Conservation (phyloP, 92 coral and sea anemone genomes). For the Virgularia gustaviana region DNA sequence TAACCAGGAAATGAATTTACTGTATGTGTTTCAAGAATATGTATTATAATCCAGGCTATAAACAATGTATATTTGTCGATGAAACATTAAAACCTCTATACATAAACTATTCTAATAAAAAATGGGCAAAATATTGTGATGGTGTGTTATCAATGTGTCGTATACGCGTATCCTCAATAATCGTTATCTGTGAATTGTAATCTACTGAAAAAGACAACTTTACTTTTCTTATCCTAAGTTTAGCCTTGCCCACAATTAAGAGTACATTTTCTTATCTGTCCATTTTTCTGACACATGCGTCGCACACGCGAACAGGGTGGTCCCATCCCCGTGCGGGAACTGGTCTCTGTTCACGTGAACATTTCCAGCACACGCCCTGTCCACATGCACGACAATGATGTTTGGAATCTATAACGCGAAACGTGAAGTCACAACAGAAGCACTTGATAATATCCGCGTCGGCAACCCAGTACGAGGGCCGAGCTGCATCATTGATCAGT, state of each 20-base stretch:
- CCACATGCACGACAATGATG: constrained; percentile 99
- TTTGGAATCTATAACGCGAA: constrained; percentile 65
- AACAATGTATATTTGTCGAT: no score
- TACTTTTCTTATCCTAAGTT: not conserved
- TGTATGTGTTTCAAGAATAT: no score
- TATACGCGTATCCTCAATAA: not conserved
- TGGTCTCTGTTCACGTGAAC: constrained; percentile 65
- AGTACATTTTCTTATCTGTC: not conserved
- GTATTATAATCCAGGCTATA: no score
- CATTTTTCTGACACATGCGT: constrained; percentile 64
- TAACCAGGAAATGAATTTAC: no score
- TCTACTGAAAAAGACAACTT: not conserved
- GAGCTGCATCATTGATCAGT: constrained; percentile 86
- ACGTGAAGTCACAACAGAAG: constrained; percentile 65
- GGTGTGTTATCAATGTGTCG: not conserved
- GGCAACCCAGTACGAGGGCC: constrained; percentile 97
- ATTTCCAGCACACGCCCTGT: constrained; percentile 80
- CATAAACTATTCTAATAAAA: not conserved
- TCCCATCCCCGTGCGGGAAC: constrained; percentile 98
- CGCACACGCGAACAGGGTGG: constrained; percentile 94
- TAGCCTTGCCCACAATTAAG: not conserved
- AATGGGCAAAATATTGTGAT: no score
- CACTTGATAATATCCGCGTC: constrained; percentile 77
- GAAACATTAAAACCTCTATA: not conserved
- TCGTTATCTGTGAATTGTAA: no score